Conservation (phyloP, 1,140 invertebrate species). For the Polypedilum pembai region DNA sequence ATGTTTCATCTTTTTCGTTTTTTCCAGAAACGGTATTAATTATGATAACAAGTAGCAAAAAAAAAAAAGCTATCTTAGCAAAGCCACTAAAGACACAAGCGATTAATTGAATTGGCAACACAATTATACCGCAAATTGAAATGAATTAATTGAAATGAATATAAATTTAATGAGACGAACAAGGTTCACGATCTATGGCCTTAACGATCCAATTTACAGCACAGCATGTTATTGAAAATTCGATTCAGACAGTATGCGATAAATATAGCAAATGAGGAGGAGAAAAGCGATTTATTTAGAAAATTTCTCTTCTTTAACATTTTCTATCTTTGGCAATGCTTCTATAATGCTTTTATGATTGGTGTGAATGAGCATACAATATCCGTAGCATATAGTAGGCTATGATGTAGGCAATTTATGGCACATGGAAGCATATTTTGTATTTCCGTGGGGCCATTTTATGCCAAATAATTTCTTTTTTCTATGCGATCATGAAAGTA, state of each 20-base stretch:
- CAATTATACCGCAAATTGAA: background rate
- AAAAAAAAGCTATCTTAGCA: background rate
- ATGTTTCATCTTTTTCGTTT: background rate
- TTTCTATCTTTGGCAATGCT: background rate
- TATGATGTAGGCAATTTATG: background rate
- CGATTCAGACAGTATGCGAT: background rate
- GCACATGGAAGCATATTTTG: background rate
- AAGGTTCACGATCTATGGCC: background rate
- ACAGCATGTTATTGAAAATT: slow-evolving; percentile 4
- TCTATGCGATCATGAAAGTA: too few species aligned
- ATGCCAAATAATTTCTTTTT: background rate
- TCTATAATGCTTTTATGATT: slow-evolving; percentile 23
- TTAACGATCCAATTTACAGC: background rate
- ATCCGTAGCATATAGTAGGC: slow-evolving; percentile 15
- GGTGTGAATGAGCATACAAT: slow-evolving; percentile 24
- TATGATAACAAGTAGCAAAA: background rate
- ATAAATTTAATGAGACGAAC: slow-evolving; percentile 23
- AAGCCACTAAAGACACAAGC: background rate
- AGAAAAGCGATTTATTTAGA: background rate
- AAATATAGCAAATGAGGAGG: background rate
- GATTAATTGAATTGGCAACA: background rate
- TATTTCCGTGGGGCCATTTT: background rate
- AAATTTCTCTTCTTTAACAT: background rate
- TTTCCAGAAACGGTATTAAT: background rate
- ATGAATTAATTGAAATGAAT: slow-evolving; percentile 24